phyloP scores from a whole-genome alignment of 1,140 invertebrate species.

The Lucilia cuprina region DNA sequence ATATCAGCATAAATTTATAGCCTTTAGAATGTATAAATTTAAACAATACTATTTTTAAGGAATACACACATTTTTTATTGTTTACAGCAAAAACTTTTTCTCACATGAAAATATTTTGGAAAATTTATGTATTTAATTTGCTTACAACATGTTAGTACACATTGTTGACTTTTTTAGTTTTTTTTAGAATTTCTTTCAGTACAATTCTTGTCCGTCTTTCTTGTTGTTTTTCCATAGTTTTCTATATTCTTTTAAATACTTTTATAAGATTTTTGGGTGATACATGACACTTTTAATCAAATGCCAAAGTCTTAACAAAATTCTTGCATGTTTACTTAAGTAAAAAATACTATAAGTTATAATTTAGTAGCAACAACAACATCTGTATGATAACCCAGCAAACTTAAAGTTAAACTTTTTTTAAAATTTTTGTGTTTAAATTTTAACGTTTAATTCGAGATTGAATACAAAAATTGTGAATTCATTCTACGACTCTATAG shows the following conservation, averaged over 20 bases:
- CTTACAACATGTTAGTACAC: neutral
- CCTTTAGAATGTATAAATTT: too few relatives aligned
- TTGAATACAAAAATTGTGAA: too few relatives aligned
- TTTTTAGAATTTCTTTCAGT: neutral
- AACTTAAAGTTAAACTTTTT: too few relatives aligned
- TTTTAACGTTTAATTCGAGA: too few relatives aligned
- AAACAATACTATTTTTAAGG: too few relatives aligned
- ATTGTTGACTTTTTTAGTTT: neutral
- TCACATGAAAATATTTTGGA: neutral
- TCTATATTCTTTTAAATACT: too few relatives aligned
- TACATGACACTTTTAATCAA: slow-evolving; percentile 5
- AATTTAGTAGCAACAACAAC: neutral
- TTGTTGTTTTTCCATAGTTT: too few relatives aligned
- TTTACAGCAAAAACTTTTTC: neutral
- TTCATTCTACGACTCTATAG: too few relatives aligned
- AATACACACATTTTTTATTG: too few relatives aligned
- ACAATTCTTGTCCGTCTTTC: neutral
- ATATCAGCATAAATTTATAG: too few relatives aligned
- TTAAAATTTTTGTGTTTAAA: too few relatives aligned
- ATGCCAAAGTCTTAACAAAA: slow-evolving; percentile 8
- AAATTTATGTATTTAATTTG: neutral
- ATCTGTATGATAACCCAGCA: neutral
- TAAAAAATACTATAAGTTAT: too few relatives aligned
- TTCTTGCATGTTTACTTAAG: slow-evolving; percentile 7
- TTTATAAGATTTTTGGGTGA: neutral